Base-by-base conservation (phyloP, 2,888 invertebrate genomes). In the Apamea crenata region DNA sequence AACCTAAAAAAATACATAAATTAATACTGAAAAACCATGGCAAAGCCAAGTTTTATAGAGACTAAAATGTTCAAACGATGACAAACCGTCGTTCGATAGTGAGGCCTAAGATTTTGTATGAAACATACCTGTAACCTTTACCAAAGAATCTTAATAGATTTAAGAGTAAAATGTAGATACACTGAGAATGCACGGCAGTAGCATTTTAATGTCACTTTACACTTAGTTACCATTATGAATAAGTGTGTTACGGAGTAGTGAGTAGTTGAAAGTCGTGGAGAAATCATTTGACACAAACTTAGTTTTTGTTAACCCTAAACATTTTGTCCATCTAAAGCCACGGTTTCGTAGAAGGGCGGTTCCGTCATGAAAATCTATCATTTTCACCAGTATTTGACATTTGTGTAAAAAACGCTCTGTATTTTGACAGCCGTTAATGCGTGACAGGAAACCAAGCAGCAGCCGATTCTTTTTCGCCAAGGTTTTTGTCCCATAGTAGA, bases 101-200 rank as follows among this genome's bases (percentile, higher is more conserved):
- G 77, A 78, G 88, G 89, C 88, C 88, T 87, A 85, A 86, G 53
- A 80, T 71, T 78, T 85, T 86, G 69, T 80, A 87, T 77, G 77
- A 83, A 85, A 88, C 85, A 86, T 81, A 81, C 83, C 77, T 70
- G 75, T 88, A 83, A 77, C 63, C 69, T 71, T 76, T 78, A 91
- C 91, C 91, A 91, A 91, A 91, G 91, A 91, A 89, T 91, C 88
- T 90, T 88, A 77, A 85, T 89, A 87, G 85, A 81, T 85, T 84
- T 87, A 88, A 71, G 81, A 71, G 77, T 82, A 78, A 82, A 71
- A 78, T 80, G 71, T 86, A 79, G 78, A 53, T 61, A 72, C 65
- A 63, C 36, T 75, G 72, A 65, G 70, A 77, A 68, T 72, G 78
- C 74, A 78, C 79, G 44, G 53, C 50, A n/a, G 65, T 82, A 85